phyloP scores from a whole-genome alignment of 2,113 vertebrate species.

The Glaucidium brasilianum region DNA sequence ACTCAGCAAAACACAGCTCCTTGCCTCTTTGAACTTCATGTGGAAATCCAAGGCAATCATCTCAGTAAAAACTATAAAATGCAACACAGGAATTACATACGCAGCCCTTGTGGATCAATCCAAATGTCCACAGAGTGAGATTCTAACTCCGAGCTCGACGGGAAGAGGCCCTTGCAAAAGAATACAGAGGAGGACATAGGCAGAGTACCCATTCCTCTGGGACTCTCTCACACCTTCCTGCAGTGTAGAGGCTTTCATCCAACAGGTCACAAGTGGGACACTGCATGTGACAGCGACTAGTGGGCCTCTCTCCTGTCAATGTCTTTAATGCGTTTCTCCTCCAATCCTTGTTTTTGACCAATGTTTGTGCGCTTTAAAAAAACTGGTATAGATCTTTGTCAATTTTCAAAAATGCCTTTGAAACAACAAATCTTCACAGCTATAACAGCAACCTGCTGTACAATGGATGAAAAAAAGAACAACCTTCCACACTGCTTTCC shows the following conservation, averaged over 20 bases:
- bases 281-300: background rate
- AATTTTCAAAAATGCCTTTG: background rate
- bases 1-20: background rate
- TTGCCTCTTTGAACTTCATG: background rate
- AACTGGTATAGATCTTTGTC: background rate
- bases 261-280: background rate
- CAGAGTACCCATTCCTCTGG: background rate
- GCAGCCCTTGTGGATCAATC: background rate
- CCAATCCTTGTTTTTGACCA: background rate
- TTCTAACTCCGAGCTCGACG: background rate
- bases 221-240: background rate
- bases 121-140: background rate
- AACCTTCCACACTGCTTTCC: background rate
- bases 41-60: background rate
- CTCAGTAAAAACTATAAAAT: background rate
- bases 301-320: background rate
- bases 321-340: accelerated
- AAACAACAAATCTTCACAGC: background rate
- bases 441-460: background rate
- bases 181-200: background rate
- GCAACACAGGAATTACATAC: background rate
- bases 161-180: background rate
- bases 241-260: background rate
- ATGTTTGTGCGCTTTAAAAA: background rate
- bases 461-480: background rate